phyloP scores from a whole-genome alignment of 2,888 invertebrate species.

The Trichopria drosophilae region DNA sequence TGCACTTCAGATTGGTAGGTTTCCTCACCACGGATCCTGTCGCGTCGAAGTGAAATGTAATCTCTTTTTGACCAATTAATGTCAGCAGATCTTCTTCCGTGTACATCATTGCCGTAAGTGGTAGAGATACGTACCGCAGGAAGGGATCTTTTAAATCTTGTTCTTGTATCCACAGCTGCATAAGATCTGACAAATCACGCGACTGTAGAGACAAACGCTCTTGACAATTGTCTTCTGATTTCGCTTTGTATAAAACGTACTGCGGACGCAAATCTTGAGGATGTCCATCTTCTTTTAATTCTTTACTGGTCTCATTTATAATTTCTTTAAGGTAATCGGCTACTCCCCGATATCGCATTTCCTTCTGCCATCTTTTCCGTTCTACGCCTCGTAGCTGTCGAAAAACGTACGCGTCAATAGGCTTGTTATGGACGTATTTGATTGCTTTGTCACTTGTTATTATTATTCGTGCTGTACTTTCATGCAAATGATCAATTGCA shows the following conservation, averaged over 20 bases:
- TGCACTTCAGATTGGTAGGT: background rate
- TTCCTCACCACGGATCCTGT: background rate
- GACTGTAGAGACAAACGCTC: slow-evolving; percentile 10
- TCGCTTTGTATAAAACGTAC: slow-evolving; percentile 19
- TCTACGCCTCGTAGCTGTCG: slow-evolving; percentile 11
- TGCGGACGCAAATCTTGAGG: background rate
- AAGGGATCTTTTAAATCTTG: slow-evolving; percentile 1
- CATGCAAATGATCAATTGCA: background rate
- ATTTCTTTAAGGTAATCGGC: background rate
- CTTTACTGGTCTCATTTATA: background rate
- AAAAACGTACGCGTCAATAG: background rate
- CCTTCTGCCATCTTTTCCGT: slow-evolving; percentile 12
- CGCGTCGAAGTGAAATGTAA: slow-evolving; percentile 11
- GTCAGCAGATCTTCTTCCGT: slow-evolving; percentile 8
- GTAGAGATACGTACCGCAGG: slow-evolving; percentile 5
- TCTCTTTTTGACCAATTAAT: slow-evolving; percentile 11
- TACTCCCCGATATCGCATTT: slow-evolving; percentile 8
- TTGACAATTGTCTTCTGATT: slow-evolving; percentile 16
- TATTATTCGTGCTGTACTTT: background rate
- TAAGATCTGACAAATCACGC: slow-evolving; percentile 26
- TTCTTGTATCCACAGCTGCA: slow-evolving; percentile 13
- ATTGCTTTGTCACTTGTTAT: background rate
- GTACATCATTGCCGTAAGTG: slow-evolving; percentile 12
- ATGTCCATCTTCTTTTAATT: slow-evolving; percentile 18
- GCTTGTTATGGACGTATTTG: background rate